These are phyloP conservation scores for Pyrocoelia pectoralis DNA, from an alignment of 2,888 invertebrate species.

Conservation along the genomic window DNA sequence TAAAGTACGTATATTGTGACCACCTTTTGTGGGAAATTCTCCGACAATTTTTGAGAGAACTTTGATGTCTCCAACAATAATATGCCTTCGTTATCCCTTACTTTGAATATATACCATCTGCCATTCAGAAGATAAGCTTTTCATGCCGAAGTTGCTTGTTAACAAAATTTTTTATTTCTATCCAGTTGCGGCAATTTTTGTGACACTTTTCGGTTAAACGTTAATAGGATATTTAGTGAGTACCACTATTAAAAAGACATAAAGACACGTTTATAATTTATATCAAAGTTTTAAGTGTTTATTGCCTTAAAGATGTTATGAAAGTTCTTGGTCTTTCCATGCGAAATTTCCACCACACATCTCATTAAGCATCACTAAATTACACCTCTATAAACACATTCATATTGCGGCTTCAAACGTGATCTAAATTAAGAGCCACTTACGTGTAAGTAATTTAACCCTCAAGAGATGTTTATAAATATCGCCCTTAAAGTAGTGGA, in stretches of 20 bases:
- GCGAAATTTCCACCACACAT: constrained; percentile 16
- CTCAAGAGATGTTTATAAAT: constrained; percentile 24
- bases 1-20: too few species aligned
- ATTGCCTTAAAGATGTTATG: not conserved
- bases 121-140: too few species aligned
- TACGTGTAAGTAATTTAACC: constrained; percentile 26
- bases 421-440: constrained; percentile 17
- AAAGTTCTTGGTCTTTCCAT: constrained; percentile 12
- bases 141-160: too few species aligned
- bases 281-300: constrained; percentile 11
- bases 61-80: too few species aligned
- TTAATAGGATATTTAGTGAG: not conserved
- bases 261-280: not conserved
- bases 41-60: too few species aligned
- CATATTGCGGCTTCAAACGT: constrained; percentile 19
- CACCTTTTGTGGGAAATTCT: too few species aligned
- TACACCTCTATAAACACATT: constrained; percentile 18
- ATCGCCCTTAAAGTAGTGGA: not conserved
- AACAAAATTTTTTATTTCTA: too few species aligned
- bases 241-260: not conserved
- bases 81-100: too few species aligned
- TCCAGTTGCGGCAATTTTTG: too few species aligned
- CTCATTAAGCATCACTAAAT: constrained; percentile 18
- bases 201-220: not conserved
- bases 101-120: too few species aligned